Evolutionary conservation across 2,888 invertebrate species (phyloP).

Genomic region (Camponotus fellah): DNA sequence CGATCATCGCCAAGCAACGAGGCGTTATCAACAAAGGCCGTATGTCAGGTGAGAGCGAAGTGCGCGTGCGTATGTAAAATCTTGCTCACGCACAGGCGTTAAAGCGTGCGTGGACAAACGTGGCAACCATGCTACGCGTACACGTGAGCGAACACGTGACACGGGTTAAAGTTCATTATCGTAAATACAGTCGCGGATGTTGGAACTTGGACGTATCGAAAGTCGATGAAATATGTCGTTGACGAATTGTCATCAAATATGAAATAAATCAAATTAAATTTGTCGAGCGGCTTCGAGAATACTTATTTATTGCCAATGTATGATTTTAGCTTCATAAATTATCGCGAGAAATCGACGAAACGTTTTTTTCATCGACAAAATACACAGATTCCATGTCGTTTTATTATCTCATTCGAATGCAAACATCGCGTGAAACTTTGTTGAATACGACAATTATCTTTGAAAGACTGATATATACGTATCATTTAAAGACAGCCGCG

Average conservation of each 20-base stretch:
- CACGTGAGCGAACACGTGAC: conserved; percentile 56
- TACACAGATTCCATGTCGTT: not conserved
- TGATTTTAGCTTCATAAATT: not conserved
- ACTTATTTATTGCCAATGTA: not conserved
- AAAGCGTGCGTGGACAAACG: conserved; percentile 36
- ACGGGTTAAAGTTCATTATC: conserved; percentile 67
- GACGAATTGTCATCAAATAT: not conserved
- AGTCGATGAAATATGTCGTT: not conserved
- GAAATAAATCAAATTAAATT: not conserved
- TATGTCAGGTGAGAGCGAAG: conserved; percentile 71
- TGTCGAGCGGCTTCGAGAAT: not conserved
- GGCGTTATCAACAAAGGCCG: conserved; percentile 64
- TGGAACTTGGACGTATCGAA: conserved; percentile 12
- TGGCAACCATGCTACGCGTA: conserved; percentile 68
- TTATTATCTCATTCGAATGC: not conserved
- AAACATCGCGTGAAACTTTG: not conserved
- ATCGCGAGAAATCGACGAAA: not conserved
- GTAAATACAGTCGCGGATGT: conserved; percentile 26
- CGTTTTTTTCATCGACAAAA: not conserved
- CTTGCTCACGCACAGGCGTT: not conserved
- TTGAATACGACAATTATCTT: not conserved
- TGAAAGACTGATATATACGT: not conserved
- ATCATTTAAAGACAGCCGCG: conserved; percentile 5
- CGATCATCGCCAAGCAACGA: conserved; percentile 85
- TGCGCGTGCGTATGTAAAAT: not conserved